A percentile compares a stretch with the other conserved stretches of the same genome.
phyloP scores from a whole-genome alignment of 2,797 vertebrate species.

The Premnoplex brunnescens region DNA sequence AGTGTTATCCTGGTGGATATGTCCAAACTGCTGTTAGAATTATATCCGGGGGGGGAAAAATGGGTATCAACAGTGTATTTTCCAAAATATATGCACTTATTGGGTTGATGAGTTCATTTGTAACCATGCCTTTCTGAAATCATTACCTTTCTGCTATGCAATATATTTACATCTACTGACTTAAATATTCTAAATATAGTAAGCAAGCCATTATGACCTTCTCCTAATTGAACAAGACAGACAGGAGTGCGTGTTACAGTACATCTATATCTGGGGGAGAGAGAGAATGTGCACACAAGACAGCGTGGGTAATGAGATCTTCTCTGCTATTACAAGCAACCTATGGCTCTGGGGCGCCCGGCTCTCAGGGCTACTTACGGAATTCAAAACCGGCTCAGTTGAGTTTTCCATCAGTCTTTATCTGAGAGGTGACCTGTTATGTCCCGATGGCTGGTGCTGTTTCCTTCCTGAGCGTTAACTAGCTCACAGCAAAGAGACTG shows the following conservation, averaged over 20 bases:
- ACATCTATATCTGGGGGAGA: slow-evolving; percentile 23
- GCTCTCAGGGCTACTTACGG: not conserved
- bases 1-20: not conserved
- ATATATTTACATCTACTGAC: slow-evolving; percentile 19
- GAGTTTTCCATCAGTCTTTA: slow-evolving; percentile 17
- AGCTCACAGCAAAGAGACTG: not conserved
- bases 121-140: not conserved
- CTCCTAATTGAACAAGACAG: slow-evolving; percentile 30
- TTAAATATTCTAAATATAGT: slow-evolving; percentile 35
- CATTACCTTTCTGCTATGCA: not conserved
- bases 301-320: slow-evolving; percentile 47
- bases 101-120: not conserved
- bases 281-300: slow-evolving; percentile 16
- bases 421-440: not conserved
- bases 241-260: not conserved
- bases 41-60: not conserved
- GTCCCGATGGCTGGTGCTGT: not conserved
- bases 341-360: not conserved
- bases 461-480: not conserved
- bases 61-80: not conserved
- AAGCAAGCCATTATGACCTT: slow-evolving; percentile 40
- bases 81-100: not conserved
- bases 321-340: slow-evolving; percentile 37
- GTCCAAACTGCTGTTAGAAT: not conserved
- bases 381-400: not conserved